A percentile compares a stretch with the other conserved stretches of the same genome.
phyloP scores from a whole-genome alignment of 2,113 vertebrate species.

The Pedionomus torquatus region DNA sequence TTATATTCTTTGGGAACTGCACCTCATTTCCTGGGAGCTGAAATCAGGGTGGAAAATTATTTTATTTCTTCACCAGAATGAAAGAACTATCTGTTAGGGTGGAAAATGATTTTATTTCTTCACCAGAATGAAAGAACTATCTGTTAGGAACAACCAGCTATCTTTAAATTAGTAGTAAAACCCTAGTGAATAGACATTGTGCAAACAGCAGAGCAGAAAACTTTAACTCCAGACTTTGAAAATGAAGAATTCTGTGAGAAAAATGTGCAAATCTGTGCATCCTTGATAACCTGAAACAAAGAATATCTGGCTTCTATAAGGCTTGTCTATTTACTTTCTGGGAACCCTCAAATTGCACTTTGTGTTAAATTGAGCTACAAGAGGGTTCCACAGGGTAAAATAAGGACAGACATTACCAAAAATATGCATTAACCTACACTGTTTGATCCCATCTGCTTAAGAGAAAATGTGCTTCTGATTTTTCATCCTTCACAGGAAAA shows the following conservation, averaged over 20 bases:
- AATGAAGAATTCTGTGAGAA: neutral
- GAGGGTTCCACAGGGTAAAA: neutral
- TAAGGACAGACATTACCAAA: slow-evolving; percentile 26
- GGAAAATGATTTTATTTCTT: neutral
- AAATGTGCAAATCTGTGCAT: neutral
- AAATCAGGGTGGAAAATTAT: neutral
- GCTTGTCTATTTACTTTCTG: neutral
- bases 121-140: neutral
- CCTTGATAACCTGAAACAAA: neutral
- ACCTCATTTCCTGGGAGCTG: neutral
- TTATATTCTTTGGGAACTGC: neutral
- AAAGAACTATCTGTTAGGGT: neutral
- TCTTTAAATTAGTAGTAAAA: neutral
- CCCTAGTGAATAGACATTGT: neutral
- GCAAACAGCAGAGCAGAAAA: neutral
- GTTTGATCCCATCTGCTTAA: slow-evolving; percentile 40
- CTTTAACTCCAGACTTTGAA: neutral
- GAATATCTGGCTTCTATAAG: neutral
- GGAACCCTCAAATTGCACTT: neutral
- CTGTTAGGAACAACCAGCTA: neutral
- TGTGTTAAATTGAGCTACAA: neutral
- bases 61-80: neutral
- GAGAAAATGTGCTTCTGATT: neutral
- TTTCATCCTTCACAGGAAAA: neutral
- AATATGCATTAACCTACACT: slow-evolving; percentile 37